Base-by-base conservation (phyloP, 2,888 invertebrate genomes). In the Tetropium fuscum region DNA sequence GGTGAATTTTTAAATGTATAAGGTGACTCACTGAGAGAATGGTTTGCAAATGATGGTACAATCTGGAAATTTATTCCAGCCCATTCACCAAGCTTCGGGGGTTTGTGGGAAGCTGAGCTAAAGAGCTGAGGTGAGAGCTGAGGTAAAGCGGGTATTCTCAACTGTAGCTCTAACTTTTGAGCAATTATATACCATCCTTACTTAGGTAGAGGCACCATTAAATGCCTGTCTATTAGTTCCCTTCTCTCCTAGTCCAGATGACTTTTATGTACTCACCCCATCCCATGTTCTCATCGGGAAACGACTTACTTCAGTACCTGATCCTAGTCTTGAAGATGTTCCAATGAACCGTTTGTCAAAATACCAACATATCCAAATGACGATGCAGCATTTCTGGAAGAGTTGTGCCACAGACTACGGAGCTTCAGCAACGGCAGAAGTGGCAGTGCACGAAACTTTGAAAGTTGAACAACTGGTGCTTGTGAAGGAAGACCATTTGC, bases 151-250 rank as follows among this genome's bases (percentile, higher is more conserved):
- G 20, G 15, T 71, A 2, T 40, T 74, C 5, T 69, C 71, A 2
- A 58, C 60, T 11, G 7, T 38, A n/a, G 49, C 30, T 16, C 36
- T 73, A 4, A 71, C 66, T 3, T 69, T 63, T 44, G 68, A 74
- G 48, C 69, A 77, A 45, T 60, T 73, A 13, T 32, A 45, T 10
- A 74, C 73, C 0, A 16, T 72, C 0, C 16, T 68, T 4, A 53
- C 51, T n/a, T 66, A 71, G 44, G 67, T 73, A 18, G 71, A 73
- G 53, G 67, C 70, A 4, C 44, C 61, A 8, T 38, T 75, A 5
- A 75, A 75, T 59, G 73, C 71, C 5, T 34, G 73, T 25, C 74
- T 74, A 51, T 30, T 69, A 8, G 49, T 38, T 10, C 58, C 60
- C 40, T 11, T 67, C 6, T 60, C 60, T 19, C 34, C 55, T 7